A percentile compares a stretch with the other conserved stretches of the same genome.
phyloP scores from a whole-genome alignment of 2,888 invertebrate genomes.

The Fragum fragum region DNA sequence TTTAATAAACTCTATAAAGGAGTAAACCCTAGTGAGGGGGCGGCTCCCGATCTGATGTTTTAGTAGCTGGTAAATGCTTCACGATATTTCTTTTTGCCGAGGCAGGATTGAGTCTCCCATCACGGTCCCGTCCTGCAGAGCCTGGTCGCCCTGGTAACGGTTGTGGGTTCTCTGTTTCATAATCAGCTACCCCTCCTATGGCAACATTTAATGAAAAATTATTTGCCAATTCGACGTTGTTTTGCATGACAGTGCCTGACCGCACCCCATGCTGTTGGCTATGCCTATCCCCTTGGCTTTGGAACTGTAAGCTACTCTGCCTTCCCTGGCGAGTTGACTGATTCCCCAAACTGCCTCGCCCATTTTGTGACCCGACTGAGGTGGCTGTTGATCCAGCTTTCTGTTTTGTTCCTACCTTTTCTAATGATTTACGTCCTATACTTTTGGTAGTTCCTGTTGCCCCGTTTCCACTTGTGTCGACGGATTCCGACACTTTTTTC shows the following conservation, averaged over 20 bases:
- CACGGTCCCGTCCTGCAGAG: conserved; percentile 68
- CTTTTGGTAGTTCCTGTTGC: conserved; percentile 48
- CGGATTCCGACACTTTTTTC: conserved; percentile 40
- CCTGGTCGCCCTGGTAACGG: conserved; percentile 73
- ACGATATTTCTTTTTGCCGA: conserved; percentile 83
- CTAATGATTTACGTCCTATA: conserved; percentile 55
- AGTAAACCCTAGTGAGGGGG: conserved; percentile 76
- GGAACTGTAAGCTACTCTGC: conserved; percentile 60
- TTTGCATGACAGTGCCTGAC: conserved; percentile 53
- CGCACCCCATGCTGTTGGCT: conserved; percentile 57
- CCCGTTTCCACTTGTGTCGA: conserved; percentile 37
- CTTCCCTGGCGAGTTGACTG: conserved; percentile 33
- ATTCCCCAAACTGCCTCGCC: conserved; percentile 32
- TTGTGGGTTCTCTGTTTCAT: conserved; percentile 68
- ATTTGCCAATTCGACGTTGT: conserved; percentile 62
- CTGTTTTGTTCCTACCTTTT: conserved; percentile 64
- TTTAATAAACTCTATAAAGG: conserved; percentile 9
- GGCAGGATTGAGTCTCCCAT: conserved; percentile 78
- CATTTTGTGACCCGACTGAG: conserved; percentile 33
- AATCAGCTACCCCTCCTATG: conserved; percentile 66
- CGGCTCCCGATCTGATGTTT: conserved; percentile 83
- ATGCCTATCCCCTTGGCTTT: conserved; percentile 60
- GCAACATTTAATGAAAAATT: conserved; percentile 65
- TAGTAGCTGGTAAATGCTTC: conserved; percentile 83
- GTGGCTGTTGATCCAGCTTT: conserved; percentile 47